A percentile compares a stretch with the other conserved stretches of the same genome.
phyloP scores from a whole-genome alignment of 2,113 vertebrate species.

The Onychorhynchus coronatus region DNA sequence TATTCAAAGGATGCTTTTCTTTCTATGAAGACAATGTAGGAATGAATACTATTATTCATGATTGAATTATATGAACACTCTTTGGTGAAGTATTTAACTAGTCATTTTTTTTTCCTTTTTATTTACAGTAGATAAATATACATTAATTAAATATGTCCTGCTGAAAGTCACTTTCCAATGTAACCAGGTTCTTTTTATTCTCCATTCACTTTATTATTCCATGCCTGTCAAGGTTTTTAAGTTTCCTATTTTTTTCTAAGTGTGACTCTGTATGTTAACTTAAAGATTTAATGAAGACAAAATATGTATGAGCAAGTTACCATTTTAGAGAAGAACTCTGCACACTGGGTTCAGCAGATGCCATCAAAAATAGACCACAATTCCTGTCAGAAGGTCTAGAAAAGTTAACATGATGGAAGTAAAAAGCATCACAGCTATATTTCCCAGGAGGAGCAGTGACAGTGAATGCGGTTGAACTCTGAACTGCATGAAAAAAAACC shows the following conservation, averaged over 20 bases:
- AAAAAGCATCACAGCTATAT: background rate
- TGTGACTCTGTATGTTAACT: background rate
- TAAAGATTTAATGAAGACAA: background rate
- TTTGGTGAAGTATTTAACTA: background rate
- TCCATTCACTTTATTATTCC: background rate
- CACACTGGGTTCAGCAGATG: background rate
- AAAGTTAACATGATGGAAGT: background rate
- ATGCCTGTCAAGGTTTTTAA: background rate
- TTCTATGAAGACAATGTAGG: background rate
- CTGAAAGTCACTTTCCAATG: background rate
- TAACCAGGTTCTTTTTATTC: background rate
- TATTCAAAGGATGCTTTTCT: background rate
- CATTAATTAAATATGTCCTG: background rate
- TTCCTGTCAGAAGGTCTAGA: background rate
- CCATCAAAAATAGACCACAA: background rate
- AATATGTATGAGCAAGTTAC: background rate
- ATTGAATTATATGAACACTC: background rate
- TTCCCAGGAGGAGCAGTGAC: background rate
- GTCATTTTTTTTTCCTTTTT: background rate
- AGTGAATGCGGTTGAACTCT: background rate
- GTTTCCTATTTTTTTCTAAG: background rate
- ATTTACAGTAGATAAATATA: background rate
- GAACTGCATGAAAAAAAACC: background rate
- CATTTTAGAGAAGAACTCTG: background rate
- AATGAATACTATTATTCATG: background rate